Conservation (phyloP, 2,797 vertebrate genomes). For the Nyctalus aviator region DNA sequence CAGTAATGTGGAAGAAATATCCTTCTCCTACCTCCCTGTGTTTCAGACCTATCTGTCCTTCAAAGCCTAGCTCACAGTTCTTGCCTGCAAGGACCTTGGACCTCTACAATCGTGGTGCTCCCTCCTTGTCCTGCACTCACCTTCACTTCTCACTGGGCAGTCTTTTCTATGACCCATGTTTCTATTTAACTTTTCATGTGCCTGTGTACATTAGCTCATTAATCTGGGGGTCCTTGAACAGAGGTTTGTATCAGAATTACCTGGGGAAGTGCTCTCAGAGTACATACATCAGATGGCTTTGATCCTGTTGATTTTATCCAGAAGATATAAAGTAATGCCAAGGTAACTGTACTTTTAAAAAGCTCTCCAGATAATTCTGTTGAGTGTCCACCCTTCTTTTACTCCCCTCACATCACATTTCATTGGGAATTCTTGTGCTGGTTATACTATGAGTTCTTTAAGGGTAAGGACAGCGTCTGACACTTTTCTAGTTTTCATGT, state of each 20-base stretch:
- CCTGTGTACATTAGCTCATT: background rate
- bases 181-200: background rate
- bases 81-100: background rate
- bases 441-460: background rate
- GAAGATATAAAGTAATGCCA: background rate
- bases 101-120: too few species aligned
- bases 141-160: background rate
- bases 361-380: background rate
- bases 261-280: background rate
- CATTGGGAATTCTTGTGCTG: background rate
- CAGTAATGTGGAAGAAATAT: background rate
- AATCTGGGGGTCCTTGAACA: background rate
- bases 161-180: background rate
- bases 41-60: background rate
- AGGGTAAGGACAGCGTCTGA: background rate
- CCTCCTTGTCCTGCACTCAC: background rate
- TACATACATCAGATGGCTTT: background rate
- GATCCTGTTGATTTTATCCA: background rate
- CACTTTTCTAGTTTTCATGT: background rate
- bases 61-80: background rate
- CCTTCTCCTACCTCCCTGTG: background rate
- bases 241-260: background rate
- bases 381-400: background rate
- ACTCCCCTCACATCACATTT: background rate
- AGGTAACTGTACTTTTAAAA: background rate